Evolutionary conservation across 1,140 invertebrate genomes (phyloP).

Genomic region (Trichonephila clavata): DNA sequence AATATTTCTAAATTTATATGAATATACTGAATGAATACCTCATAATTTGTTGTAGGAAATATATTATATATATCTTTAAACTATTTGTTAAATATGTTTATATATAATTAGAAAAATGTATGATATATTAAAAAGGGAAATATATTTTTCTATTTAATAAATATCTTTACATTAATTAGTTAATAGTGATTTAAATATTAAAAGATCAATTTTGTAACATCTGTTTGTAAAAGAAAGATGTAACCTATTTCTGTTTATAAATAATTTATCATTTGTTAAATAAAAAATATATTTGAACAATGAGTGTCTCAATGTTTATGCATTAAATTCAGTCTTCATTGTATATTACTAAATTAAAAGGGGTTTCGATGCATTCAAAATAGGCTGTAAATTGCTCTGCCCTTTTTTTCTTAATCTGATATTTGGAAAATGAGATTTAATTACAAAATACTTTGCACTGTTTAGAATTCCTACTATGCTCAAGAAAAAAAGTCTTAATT

Average conservation of each 20-base stretch:
- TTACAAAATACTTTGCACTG: no score
- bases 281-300: conserved; percentile 12
- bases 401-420: no score
- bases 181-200: background rate
- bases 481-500: no score
- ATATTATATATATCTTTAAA: no score
- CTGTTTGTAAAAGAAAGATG: background rate
- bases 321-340: background rate
- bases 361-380: no score
- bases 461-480: no score
- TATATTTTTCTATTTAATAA: background rate
- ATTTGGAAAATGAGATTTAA: no score
- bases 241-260: conserved; percentile 2
- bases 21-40: no score
- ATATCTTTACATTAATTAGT: background rate
- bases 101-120: background rate
- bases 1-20: no score
- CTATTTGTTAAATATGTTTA: no score
- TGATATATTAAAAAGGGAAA: background rate
- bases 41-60: no score
- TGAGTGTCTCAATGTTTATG: background rate
- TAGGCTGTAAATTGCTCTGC: no score
- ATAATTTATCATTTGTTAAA: conserved; percentile 49
- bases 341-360: background rate
- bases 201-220: background rate